Evolutionary conservation across 2,888 invertebrate genomes (phyloP), one percentile per base, ranked within the genome.

Genomic region (Melieria crassipennis): DNA sequence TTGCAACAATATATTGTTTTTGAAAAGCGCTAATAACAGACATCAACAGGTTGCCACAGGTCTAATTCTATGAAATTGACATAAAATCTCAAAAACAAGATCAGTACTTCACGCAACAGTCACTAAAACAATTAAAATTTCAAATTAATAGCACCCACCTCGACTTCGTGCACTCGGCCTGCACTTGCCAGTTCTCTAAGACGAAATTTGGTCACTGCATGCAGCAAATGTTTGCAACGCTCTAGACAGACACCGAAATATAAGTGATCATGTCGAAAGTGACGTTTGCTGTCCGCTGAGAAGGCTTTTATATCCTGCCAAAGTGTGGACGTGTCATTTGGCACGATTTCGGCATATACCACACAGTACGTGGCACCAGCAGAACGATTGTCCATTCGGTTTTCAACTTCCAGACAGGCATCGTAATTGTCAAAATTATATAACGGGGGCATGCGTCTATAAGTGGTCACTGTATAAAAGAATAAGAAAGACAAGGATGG

Each of bases 371-470:
- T 71, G 9, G 63, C 10, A 5, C 10, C 56, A n/a, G 45, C 47
- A 13, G 16, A 7, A 30, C 30, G 43, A 6, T 1, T 42, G 52
- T 7, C 10, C 10, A 16, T 13, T 5, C 4, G 5, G 30, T 16
- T 43, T 45, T 50, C 45, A 46, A 13, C 16, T 55, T 48, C n/a
- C 92, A 87, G 72, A 52, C 86, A 86, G 1, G 73, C 72, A 75
- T 86, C 86, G 58, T 84, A 86, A 69, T 85, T 83, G 11, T 85
- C 85, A 11, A 85, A 73, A 5, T 78, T 73, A 11, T 79, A 79
- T 5, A 86, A 46, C 0, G 81, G 74, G 0, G 85, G 85, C 65
- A 65, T 70, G 30, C 47, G 3, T 30, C 56, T 69, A 42, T 69
- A 69, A 48, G 16, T 7, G 3, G 48, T 62, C 63, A 63, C 69